Base-by-base conservation (phyloP, 2,797 vertebrate genomes). In the Falco berigora region DNA sequence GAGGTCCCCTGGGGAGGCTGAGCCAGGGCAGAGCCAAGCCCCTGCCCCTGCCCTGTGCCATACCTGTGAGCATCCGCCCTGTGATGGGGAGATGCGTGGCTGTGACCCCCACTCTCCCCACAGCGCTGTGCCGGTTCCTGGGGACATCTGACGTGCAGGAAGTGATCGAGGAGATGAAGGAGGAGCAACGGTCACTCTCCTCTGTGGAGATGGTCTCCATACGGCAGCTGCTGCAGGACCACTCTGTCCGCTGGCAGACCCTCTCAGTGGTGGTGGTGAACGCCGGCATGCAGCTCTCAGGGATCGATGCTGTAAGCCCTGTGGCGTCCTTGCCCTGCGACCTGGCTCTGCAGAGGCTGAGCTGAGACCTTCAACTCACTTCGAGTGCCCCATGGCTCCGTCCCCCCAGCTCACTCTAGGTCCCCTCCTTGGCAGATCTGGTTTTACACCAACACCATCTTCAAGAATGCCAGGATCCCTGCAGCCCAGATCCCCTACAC, bases 371-470 rank as follows among this genome's bases (percentile, higher is more conserved):
- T 73, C 72, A 63, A 42, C 55, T 44, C 62, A 2, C 59, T 38
- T 19, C 30, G 1, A 25, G 11, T 5, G 21, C 36, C 49, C 36
- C 12, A 0, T 7, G 25, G 38, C 32, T 71, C 40, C 2, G 0
- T 14, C 2, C 28, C 36, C 10, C 18, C 0, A 0, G 8, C 77
- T 94, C 49, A 92, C 0, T 2, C 59, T 3, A 17, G 44, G 22
- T 38, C 58, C 53, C 21, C 14, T 71, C 76, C 78, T 71, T 0
- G 16, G 77, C 98, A 99, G 99, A 99, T 99, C 97, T 99, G 99
- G 99, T 99, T 99, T 97, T 99, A 99, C 94, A 99, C 99, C 87
- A 99, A 99, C 92, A 86, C 97, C 61, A 99, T 99, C 96, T 99
- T 99, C 12, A 96, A 98, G 97, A 98, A 98, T 2, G 98, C 98